These are phyloP conservation scores for Phortica okadai DNA, from an alignment of 2,888 invertebrate genomes.

Conservation along the genomic window DNA sequence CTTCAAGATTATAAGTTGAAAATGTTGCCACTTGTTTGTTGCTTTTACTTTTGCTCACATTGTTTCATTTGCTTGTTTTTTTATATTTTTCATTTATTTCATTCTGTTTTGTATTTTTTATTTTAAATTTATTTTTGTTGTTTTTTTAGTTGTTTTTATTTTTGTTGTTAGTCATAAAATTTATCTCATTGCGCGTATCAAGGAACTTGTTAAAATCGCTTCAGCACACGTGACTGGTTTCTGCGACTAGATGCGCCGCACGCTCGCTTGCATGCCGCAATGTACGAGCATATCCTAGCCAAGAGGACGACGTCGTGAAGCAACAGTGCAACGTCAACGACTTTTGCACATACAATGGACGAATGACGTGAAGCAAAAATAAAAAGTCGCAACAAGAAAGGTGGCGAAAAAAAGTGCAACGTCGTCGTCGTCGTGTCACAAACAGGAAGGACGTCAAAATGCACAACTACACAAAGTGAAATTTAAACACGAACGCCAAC, in stretches of 20 bases:
- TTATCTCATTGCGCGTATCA: slow-evolving; percentile 67
- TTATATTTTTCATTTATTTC: background rate
- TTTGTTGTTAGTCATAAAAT: slow-evolving; percentile 43
- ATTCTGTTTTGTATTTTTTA: background rate
- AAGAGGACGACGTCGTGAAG: slow-evolving; percentile 28
- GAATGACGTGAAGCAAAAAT: slow-evolving; percentile 42
- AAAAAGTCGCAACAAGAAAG: slow-evolving; percentile 49
- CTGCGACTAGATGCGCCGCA: background rate
- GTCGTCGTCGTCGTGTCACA: slow-evolving; percentile 41
- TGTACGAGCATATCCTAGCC: background rate
- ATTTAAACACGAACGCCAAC: slow-evolving; percentile 33
- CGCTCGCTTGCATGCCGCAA: background rate
- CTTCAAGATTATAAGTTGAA: too few species aligned
- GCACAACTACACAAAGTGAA: slow-evolving; percentile 40
- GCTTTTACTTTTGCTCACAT: too few species aligned
- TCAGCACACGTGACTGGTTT: slow-evolving; percentile 64
- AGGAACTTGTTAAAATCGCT: slow-evolving; percentile 71
- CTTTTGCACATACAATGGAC: background rate
- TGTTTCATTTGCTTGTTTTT: too few species aligned
- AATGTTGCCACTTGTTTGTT: too few species aligned
- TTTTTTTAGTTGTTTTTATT: slow-evolving; percentile 32
- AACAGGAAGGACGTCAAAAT: slow-evolving; percentile 37
- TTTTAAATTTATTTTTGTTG: background rate
- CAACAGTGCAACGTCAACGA: slow-evolving; percentile 41
- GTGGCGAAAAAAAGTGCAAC: background rate